Evolutionary conservation across 2,113 vertebrate genomes (phyloP).

Genomic region (Zeus faber): DNA sequence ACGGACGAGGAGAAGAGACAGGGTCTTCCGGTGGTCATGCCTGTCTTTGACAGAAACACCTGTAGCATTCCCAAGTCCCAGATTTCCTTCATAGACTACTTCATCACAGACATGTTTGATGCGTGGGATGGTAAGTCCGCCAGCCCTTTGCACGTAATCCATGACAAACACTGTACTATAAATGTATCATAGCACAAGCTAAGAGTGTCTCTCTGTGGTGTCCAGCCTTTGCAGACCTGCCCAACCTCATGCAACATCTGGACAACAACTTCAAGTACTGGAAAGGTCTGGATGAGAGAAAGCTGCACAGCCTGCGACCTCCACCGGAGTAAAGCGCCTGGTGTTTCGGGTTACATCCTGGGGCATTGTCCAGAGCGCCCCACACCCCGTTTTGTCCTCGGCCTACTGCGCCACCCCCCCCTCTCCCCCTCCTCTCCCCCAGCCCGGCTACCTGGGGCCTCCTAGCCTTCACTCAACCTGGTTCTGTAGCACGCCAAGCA

Average conservation of each 20-base stretch:
- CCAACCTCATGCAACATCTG: conserved; percentile 94
- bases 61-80: conserved; percentile 98
- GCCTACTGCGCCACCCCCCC: conserved; percentile 11
- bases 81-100: conserved; percentile 98
- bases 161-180: too few species aligned
- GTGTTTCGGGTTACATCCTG: conserved; percentile 43
- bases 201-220: conserved; percentile 18
- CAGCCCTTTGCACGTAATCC: too few species aligned
- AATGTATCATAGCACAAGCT: too few species aligned
- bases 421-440: conserved; percentile 39
- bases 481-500: conserved; percentile 56
- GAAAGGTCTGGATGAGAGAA: conserved; percentile 89
- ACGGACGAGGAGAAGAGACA: conserved; percentile 94
- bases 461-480: conserved; percentile 47
- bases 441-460: conserved; percentile 56
- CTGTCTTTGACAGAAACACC: conserved; percentile 94
- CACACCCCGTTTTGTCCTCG: too few species aligned
- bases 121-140: conserved; percentile 98
- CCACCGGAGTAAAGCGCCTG: conserved; percentile 78
- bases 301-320: conserved; percentile 85
- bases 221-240: conserved; percentile 91
- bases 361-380: conserved; percentile 21
- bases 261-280: conserved; percentile 98
- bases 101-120: conserved; percentile 97
- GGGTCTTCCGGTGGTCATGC: conserved; percentile 94